phyloP scores from a whole-genome alignment of 2,113 vertebrate genomes.

The Aldabrachelys gigantea region DNA sequence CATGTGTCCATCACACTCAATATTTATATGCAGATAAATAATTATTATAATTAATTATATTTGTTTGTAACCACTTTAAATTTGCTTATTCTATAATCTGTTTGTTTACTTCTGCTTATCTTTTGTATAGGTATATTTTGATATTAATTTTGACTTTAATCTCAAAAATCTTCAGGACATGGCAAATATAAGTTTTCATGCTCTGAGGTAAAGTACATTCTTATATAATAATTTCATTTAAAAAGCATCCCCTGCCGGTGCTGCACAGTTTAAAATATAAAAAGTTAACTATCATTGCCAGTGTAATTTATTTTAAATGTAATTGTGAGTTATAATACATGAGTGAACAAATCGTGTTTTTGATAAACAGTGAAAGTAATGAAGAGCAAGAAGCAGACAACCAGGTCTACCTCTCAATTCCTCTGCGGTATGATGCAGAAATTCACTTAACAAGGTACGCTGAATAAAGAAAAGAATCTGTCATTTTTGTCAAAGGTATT shows the following conservation, averaged over 20 bases:
- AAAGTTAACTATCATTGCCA: neutral
- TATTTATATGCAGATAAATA: neutral
- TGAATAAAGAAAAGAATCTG: neutral
- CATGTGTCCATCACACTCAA: neutral
- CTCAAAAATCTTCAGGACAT: conserved; percentile 81
- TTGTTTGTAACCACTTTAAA: neutral
- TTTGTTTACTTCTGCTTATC: conserved; percentile 7
- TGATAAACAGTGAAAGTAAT: conserved; percentile 82
- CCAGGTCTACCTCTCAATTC: conserved; percentile 75
- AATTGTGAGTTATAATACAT: neutral
- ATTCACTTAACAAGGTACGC: conserved; percentile 87
- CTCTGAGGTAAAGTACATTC: conserved; percentile 81
- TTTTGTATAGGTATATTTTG: conserved; percentile 83
- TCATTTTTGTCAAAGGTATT: neutral
- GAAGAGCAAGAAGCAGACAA: conserved; percentile 85
- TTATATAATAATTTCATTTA: neutral
- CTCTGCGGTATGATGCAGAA: conserved; percentile 86
- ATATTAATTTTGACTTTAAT: conserved; percentile 90
- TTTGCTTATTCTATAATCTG: neutral
- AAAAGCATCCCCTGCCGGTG: neutral
- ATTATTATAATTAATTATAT: neutral
- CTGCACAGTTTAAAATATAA: neutral
- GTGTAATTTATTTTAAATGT: neutral
- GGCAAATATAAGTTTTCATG: conserved; percentile 81
- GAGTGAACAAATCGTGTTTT: conserved; percentile 22